A percentile compares a stretch with the other conserved stretches of the same genome.
Evolutionary conservation across 2,888 invertebrate genomes (phyloP).

Genomic region (Mayetiola destructor): DNA sequence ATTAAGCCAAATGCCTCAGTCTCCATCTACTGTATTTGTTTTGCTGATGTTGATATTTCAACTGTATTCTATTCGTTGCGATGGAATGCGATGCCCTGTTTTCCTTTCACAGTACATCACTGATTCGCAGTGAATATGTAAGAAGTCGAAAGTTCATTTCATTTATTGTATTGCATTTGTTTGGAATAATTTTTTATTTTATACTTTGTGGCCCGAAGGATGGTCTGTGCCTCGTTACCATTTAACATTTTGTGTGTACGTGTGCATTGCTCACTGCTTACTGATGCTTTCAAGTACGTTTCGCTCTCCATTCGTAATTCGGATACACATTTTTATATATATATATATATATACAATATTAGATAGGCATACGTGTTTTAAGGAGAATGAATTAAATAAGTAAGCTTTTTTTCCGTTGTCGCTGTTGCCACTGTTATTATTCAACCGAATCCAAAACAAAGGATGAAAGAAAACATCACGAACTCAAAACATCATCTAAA

Average conservation of each 20-base stretch:
- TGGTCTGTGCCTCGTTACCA: background rate
- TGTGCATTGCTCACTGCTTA: background rate
- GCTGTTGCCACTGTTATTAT: too few relatives aligned
- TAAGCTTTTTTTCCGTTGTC: too few relatives aligned
- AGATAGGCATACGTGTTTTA: too few relatives aligned
- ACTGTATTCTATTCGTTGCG: too few relatives aligned
- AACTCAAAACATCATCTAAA: too few relatives aligned
- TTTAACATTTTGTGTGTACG: background rate
- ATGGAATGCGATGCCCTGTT: too few relatives aligned
- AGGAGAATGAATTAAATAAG: too few relatives aligned
- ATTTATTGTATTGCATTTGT: background rate
- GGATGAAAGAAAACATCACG: too few relatives aligned
- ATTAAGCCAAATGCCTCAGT: background rate
- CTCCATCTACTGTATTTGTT: background rate
- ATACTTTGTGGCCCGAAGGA: background rate
- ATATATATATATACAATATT: too few relatives aligned
- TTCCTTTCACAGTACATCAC: too few relatives aligned
- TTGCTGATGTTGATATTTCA: background rate
- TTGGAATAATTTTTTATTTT: background rate
- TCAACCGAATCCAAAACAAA: too few relatives aligned
- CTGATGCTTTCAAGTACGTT: background rate
- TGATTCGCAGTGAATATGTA: background rate
- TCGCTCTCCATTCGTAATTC: background rate
- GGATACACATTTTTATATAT: too few relatives aligned
- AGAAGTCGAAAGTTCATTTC: conserved; percentile 1